A percentile compares a stretch with the other conserved stretches of the same genome.
phyloP scores from a whole-genome alignment of 2,797 vertebrate species.

The Sebastes kiyomatsui region DNA sequence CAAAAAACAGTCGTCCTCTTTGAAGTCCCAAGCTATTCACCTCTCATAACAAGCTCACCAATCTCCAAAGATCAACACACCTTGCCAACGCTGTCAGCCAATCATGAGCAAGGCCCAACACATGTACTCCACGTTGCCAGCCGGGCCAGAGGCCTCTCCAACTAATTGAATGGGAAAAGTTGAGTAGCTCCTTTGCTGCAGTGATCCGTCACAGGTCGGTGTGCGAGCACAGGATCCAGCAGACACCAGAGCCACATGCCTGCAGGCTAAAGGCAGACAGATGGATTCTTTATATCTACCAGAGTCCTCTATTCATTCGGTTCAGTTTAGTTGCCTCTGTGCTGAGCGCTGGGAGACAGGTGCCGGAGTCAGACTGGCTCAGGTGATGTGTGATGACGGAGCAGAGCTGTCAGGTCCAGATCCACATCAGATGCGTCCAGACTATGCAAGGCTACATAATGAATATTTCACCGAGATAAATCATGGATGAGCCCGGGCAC shows the following conservation, averaged over 20 bases:
- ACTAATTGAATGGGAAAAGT: conserved; percentile 77
- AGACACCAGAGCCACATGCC: conserved; percentile 69
- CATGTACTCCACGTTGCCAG: conserved; percentile 34
- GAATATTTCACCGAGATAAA: conserved; percentile 84
- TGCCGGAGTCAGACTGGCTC: conserved; percentile 65
- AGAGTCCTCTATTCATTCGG: conserved; percentile 70
- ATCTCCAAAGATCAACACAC: conserved; percentile 55
- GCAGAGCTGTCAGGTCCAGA: conserved; percentile 78
- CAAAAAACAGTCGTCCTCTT: conserved; percentile 37
- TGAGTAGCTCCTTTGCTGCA: conserved; percentile 58
- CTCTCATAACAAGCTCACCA: conserved; percentile 32
- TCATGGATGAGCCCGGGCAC: conserved; percentile 82
- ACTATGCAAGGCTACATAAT: conserved; percentile 76
- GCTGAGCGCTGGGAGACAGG: conserved; percentile 72
- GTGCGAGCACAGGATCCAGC: conserved; percentile 47
- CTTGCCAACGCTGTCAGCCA: conserved; percentile 50
- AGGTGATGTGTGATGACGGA: conserved; percentile 78
- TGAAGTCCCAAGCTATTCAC: conserved; percentile 38
- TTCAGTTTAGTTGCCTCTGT: conserved; percentile 74
- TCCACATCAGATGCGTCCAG: conserved; percentile 75
- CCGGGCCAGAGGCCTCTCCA: conserved; percentile 22
- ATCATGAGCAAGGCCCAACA: conserved; percentile 33
- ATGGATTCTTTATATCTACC: conserved; percentile 75
- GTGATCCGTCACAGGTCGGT: conserved; percentile 52
- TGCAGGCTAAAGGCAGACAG: conserved; percentile 72